Evolutionary conservation across 2,113 vertebrate species (phyloP).

Genomic region (Triplophysa rosa): DNA sequence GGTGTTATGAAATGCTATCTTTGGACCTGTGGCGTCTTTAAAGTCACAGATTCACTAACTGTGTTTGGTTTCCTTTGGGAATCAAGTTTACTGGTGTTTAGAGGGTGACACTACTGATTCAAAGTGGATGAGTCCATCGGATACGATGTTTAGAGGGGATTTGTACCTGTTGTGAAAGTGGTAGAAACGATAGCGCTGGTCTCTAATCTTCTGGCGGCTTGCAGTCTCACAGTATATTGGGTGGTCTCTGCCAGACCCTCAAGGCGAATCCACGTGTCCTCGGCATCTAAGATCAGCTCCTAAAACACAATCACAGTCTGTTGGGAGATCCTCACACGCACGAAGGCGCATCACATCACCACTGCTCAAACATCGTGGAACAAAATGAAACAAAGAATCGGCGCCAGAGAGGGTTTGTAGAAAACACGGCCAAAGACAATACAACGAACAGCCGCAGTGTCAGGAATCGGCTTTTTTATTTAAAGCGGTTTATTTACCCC

Average conservation of each 20-base stretch:
- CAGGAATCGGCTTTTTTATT: too few species aligned
- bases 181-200: constrained; percentile 81
- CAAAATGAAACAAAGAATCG: too few species aligned
- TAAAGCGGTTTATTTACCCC: too few species aligned
- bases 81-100: background rate
- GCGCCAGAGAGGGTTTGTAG: background rate
- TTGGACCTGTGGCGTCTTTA: background rate
- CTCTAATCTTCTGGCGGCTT: constrained; percentile 83
- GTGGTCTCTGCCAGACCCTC: constrained; percentile 91
- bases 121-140: background rate
- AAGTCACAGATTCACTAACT: background rate
- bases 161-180: constrained; percentile 87
- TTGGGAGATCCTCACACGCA: background rate
- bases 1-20: constrained; percentile 12
- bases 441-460: background rate
- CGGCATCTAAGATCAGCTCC: constrained; percentile 95
- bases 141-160: background rate
- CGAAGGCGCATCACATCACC: background rate
- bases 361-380: background rate
- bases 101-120: constrained; percentile 4
- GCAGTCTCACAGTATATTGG: constrained; percentile 87
- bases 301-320: constrained; percentile 55
- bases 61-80: background rate
- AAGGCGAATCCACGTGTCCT: constrained; percentile 95
- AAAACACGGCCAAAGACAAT: background rate